Evolutionary conservation across 2,888 invertebrate species (phyloP).

Genomic region (Bombylius discolor): DNA sequence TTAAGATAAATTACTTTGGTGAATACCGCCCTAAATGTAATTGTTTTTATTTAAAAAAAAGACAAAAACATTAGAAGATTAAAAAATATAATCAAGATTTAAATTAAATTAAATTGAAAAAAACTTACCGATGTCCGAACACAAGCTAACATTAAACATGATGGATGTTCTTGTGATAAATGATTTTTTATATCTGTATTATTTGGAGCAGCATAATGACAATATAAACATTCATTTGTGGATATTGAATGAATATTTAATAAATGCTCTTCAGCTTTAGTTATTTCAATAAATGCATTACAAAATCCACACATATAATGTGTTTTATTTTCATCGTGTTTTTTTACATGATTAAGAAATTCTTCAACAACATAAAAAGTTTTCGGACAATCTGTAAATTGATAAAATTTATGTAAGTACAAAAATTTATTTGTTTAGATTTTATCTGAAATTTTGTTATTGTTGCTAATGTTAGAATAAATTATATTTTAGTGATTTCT

Average conservation of each 20-base stretch:
- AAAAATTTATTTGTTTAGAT: too few species aligned
- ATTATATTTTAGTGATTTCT: too few species aligned
- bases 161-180: conserved; percentile 36
- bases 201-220: conserved; percentile 32
- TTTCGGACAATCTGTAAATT: conserved; percentile 10
- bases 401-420: background rate
- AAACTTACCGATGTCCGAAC: conserved; percentile 16
- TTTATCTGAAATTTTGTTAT: too few species aligned
- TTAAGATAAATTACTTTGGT: too few species aligned
- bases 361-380: conserved; percentile 4
- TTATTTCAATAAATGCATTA: background rate
- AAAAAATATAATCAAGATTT: too few species aligned
- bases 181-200: conserved; percentile 37
- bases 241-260: conserved; percentile 31
- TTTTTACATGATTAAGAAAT: conserved; percentile 7
- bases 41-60: too few species aligned
- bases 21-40: too few species aligned
- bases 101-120: too few species aligned
- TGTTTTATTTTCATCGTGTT: background rate
- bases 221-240: conserved; percentile 41
- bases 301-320: conserved; percentile 10
- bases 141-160: conserved; percentile 29
- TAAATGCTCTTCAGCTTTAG: conserved; percentile 29
- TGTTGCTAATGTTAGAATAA: too few species aligned
- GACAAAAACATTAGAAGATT: too few species aligned